Percentiles rank a stretch among this genome's conserved stretches.
Conservation (phyloP, 1,140 invertebrate species). For the Bombus polaris region DNA sequence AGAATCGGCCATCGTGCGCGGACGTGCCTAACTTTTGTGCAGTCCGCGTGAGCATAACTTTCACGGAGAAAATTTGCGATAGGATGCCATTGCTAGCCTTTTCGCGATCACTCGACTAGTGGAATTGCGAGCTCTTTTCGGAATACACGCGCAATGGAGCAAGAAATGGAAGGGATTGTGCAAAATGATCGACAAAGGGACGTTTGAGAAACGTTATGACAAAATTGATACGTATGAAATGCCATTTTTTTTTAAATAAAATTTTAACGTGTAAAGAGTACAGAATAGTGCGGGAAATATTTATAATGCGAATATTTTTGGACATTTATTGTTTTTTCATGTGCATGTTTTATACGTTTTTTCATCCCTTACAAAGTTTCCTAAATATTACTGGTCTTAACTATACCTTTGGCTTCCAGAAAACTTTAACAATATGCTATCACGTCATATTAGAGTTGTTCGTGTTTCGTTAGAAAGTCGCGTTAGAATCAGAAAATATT, state of each 20-base stretch:
- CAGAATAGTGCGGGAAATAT: no score
- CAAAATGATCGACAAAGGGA: background rate
- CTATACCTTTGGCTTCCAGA: no score
- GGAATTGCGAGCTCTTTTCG: background rate
- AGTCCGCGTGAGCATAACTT: background rate
- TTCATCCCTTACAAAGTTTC: no score
- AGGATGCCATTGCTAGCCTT: background rate
- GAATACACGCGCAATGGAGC: background rate
- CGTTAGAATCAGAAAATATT: no score
- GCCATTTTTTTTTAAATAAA: no score
- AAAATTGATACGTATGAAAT: background rate
- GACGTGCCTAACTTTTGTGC: background rate
- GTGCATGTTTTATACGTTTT: no score
- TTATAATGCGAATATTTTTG: background rate
- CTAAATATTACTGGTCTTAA: no score
- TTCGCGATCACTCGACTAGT: background rate
- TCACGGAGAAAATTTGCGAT: background rate
- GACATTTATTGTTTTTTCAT: no score
- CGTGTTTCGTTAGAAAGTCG: no score
- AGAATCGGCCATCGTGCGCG: background rate
- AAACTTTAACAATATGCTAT: no score
- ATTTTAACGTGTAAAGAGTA: no score
- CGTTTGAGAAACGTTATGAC: background rate
- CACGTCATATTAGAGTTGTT: no score
- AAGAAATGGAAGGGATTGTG: background rate